Evolutionary conservation across 1,140 invertebrate genomes (phyloP).

Genomic region (Thereuonema tuberculata): DNA sequence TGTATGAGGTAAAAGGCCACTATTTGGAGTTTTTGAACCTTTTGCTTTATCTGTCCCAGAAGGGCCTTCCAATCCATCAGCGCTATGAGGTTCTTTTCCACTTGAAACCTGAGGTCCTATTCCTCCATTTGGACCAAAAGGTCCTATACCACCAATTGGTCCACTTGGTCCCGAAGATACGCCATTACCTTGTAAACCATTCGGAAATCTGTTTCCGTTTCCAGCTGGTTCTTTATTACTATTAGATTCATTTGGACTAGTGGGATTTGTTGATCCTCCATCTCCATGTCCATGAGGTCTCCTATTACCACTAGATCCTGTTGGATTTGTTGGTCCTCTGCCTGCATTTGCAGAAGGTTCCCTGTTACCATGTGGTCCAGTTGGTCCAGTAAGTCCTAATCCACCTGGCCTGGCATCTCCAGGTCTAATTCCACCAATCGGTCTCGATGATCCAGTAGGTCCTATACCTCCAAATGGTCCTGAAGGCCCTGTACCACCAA

Average conservation of each 20-base stretch:
- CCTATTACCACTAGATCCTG: slow-evolving; percentile 7
- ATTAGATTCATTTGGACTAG: not conserved
- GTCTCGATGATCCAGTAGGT: not conserved
- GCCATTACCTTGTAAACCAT: not conserved
- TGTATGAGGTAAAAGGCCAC: too few species aligned
- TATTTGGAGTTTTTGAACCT: too few species aligned
- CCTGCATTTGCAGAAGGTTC: too few species aligned
- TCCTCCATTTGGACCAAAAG: not conserved
- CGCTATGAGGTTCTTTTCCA: too few species aligned
- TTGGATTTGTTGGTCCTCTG: not conserved
- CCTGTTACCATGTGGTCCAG: not conserved
- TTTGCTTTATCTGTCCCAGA: too few species aligned
- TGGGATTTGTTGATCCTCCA: slow-evolving; percentile 6
- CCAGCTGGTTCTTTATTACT: not conserved
- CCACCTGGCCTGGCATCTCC: too few species aligned
- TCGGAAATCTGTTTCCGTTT: not conserved
- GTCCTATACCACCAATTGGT: too few species aligned
- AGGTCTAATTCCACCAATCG: too few species aligned
- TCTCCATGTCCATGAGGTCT: too few species aligned
- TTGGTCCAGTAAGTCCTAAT: not conserved
- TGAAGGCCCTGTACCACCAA: too few species aligned
- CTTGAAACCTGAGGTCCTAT: not conserved
- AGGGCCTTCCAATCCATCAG: too few species aligned
- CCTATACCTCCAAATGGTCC: not conserved
- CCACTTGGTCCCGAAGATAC: too few species aligned